phyloP scores from a whole-genome alignment of 53 echinoderm and acorn worm genomes.

The Paracentrotus lividus region DNA sequence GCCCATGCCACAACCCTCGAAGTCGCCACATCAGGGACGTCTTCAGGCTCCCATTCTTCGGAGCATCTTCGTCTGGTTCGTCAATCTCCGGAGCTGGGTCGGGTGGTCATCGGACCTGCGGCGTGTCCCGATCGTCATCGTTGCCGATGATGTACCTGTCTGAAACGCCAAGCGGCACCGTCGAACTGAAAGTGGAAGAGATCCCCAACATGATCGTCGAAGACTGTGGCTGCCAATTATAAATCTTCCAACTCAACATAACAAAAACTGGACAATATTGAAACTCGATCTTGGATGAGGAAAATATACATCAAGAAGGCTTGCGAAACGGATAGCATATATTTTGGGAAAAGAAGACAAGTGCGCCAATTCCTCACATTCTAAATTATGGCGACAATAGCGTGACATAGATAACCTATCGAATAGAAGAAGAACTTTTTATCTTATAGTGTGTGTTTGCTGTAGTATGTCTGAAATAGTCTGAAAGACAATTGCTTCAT shows the following conservation, averaged over 20 bases:
- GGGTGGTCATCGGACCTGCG: constrained; percentile 79
- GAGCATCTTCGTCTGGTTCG: neutral
- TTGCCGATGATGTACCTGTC: constrained; percentile 97
- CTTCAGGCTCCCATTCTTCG: constrained; percentile 60
- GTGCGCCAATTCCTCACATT: neutral
- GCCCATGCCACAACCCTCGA: constrained; percentile 76
- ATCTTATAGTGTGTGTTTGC: constrained; percentile 51
- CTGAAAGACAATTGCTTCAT: constrained; percentile 40
- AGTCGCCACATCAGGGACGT: constrained; percentile 76
- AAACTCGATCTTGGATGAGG: neutral
- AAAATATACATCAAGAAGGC: neutral
- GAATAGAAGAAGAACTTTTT: neutral
- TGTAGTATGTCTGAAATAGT: constrained; percentile 62
- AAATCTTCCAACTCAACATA: neutral
- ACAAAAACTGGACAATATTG: neutral
- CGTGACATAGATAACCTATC: neutral
- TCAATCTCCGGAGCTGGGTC: neutral
- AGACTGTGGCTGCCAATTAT: constrained; percentile 82
- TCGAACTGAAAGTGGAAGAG: constrained; percentile 86
- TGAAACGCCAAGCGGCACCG: constrained; percentile 77
- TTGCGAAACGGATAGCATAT: neutral
- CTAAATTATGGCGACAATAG: neutral
- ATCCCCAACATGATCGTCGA: constrained; percentile 96
- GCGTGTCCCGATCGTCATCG: constrained; percentile 74
- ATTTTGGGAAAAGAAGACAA: neutral